These are phyloP conservation scores for Cirrhinus mrigala DNA, from an alignment of 2,797 vertebrate species.

Conservation along the genomic window DNA sequence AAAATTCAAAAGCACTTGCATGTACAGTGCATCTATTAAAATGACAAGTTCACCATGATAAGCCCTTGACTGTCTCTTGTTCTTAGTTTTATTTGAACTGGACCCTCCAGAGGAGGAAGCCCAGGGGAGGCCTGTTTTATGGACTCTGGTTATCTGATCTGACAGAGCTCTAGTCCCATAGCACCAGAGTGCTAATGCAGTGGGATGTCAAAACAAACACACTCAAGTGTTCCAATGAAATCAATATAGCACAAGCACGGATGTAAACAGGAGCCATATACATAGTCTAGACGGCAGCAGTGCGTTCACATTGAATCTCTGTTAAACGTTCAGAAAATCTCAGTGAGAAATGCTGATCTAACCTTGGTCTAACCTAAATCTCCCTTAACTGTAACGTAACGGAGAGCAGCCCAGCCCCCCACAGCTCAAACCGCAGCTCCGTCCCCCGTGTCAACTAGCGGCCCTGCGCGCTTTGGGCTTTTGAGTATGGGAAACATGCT, in stretches of 20 bases:
- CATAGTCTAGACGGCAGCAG: slow-evolving; percentile 27
- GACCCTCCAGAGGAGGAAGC: slow-evolving; percentile 53
- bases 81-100: slow-evolving; percentile 61
- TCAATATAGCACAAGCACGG: slow-evolving; percentile 62
- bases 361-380: slow-evolving; percentile 58
- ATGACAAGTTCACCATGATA: slow-evolving; percentile 31
- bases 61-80: slow-evolving; percentile 47
- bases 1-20: neutral
- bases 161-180: slow-evolving; percentile 67
- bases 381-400: slow-evolving; percentile 55
- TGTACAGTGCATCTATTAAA: neutral
- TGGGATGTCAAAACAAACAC: slow-evolving; percentile 71
- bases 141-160: slow-evolving; percentile 70
- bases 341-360: slow-evolving; percentile 39
- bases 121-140: slow-evolving; percentile 62
- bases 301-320: neutral
- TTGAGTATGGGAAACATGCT: slow-evolving; percentile 71
- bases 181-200: slow-evolving; percentile 70
- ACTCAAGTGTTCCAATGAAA: slow-evolving; percentile 66
- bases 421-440: slow-evolving; percentile 24
- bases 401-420: slow-evolving; percentile 34
- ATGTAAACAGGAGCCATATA: slow-evolving; percentile 43
- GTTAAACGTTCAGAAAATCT: neutral
- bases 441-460: slow-evolving; percentile 53
- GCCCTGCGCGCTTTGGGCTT: slow-evolving; percentile 51